A percentile compares a stretch with the other conserved stretches of the same genome.
phyloP scores from a whole-genome alignment of 2,113 vertebrate species.

The Rostratula benghalensis region DNA sequence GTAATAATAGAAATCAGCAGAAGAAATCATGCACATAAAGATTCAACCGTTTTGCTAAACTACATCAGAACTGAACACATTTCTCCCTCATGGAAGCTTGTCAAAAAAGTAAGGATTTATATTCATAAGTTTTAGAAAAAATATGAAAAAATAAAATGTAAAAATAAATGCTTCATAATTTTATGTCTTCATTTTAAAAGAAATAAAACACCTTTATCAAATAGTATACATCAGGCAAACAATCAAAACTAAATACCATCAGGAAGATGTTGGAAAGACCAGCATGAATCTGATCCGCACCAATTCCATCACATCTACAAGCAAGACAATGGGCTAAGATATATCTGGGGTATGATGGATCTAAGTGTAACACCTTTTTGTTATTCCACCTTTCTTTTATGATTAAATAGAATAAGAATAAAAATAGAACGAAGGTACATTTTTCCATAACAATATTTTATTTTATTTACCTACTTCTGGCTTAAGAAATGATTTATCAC shows the following conservation, averaged over 20 bases:
- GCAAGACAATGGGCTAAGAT: background rate
- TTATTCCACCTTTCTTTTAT: background rate
- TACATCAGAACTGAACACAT: background rate
- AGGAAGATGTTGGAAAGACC: background rate
- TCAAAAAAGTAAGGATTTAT: background rate
- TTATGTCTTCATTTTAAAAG: background rate
- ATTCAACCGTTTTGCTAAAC: background rate
- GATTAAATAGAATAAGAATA: background rate
- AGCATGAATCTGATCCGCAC: background rate
- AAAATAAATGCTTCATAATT: background rate
- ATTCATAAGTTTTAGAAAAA: background rate
- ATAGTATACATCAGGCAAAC: background rate
- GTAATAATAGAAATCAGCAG: background rate
- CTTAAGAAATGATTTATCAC: background rate
- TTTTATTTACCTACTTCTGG: background rate
- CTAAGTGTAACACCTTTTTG: background rate
- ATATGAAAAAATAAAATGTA: background rate
- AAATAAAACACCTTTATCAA: background rate
- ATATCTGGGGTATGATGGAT: background rate
- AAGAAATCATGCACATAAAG: background rate
- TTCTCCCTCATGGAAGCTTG: background rate
- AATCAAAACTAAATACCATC: background rate
- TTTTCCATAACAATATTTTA: background rate
- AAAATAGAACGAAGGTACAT: background rate
- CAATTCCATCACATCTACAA: background rate